Conservation (phyloP, 2,113 vertebrate genomes). For the Ailurus styani region DNA sequence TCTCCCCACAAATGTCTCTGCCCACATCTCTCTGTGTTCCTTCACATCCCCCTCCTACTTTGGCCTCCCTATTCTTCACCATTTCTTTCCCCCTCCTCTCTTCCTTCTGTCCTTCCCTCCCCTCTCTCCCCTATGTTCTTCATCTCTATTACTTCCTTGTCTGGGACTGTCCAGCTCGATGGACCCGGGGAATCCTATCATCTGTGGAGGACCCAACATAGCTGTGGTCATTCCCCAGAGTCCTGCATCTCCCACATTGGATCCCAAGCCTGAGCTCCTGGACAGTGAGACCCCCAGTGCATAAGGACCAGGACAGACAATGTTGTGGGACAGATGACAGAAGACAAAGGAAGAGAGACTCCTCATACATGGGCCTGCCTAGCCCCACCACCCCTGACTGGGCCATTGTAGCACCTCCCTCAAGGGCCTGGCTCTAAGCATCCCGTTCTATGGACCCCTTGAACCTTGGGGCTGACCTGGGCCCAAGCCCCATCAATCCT, state of each 20-base stretch:
- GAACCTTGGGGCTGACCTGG: not conserved
- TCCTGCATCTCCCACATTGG: not conserved
- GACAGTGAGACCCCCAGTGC: not conserved
- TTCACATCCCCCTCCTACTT: not conserved
- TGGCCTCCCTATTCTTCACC: not conserved
- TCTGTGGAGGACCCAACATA: not conserved
- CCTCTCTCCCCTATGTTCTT: not conserved
- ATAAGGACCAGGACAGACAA: not conserved
- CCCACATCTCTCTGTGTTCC: not conserved
- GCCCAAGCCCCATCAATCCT: not conserved
- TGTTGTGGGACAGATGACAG: not conserved
- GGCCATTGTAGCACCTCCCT: not conserved
- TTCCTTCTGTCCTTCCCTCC: not conserved
- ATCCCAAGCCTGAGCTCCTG: not conserved
- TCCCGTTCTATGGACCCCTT: not conserved
- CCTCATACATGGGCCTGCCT: not conserved
- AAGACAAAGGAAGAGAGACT: not conserved
- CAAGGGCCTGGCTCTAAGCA: not conserved
- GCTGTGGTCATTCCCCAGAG: constrained; percentile 6
- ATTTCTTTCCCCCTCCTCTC: not conserved
- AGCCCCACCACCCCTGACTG: not conserved
- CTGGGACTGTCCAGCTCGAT: not conserved
- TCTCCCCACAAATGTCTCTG: not conserved
- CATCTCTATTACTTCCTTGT: not conserved
- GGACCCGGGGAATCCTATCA: constrained; percentile 22